Conservation (phyloP, 2,113 vertebrate genomes). For the Cyprinodon variegatus region DNA sequence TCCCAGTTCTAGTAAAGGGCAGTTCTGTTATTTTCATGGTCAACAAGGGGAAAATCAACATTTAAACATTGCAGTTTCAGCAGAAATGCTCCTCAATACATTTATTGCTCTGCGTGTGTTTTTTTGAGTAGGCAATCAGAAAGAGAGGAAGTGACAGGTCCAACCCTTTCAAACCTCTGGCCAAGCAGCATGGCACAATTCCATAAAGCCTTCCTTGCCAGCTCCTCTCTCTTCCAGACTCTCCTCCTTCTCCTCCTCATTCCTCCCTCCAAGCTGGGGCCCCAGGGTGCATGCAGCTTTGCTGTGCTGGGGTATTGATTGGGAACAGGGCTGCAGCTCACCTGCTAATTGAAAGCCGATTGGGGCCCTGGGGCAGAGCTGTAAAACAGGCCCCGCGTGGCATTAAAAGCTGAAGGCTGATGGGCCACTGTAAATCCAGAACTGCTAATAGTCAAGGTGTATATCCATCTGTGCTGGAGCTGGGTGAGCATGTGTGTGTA, state of each 20-base stretch:
- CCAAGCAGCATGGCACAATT: constrained; percentile 50
- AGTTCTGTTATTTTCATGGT: constrained; percentile 4
- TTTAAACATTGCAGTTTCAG: constrained; percentile 19
- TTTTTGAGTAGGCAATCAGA: constrained; percentile 7
- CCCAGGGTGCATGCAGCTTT: constrained; percentile 64
- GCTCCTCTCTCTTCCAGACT: constrained; percentile 23
- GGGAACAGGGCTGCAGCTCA: constrained; percentile 76
- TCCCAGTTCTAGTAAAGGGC: constrained; percentile 1
- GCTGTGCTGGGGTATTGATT: constrained; percentile 77
- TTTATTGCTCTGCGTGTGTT: constrained; percentile 6
- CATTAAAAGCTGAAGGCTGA: constrained; percentile 78
- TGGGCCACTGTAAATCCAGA: constrained; percentile 73
- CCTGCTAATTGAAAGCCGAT: constrained; percentile 84
- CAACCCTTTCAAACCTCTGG: constrained; percentile 52
- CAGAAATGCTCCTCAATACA: constrained; percentile 10
- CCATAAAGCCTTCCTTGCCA: constrained; percentile 53
- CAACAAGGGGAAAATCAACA: constrained; percentile 6
- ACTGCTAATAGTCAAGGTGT: constrained; percentile 71
- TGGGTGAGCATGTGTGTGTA: constrained; percentile 22
- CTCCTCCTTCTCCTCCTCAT: constrained; percentile 12
- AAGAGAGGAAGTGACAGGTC: constrained; percentile 54
- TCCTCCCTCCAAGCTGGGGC: constrained; percentile 56
- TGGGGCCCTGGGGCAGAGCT: constrained; percentile 75
- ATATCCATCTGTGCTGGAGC: constrained; percentile 68
- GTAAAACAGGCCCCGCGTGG: constrained; percentile 77